Evolutionary conservation across 2,113 vertebrate genomes (phyloP).

Genomic region (Dasyurus viverrinus): DNA sequence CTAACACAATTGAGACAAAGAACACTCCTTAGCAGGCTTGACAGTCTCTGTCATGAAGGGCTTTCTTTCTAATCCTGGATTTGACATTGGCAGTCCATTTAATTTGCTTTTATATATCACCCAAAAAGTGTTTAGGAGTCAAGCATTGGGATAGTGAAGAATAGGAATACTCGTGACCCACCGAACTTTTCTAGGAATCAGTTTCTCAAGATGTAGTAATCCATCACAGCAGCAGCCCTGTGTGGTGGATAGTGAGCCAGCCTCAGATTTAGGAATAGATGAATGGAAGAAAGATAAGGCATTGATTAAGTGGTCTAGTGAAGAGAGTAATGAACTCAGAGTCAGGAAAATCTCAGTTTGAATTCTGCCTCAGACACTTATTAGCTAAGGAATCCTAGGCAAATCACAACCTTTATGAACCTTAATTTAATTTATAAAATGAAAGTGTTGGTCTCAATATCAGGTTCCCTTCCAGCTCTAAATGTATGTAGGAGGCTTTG

Average conservation of each 20-base stretch:
- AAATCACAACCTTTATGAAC: neutral
- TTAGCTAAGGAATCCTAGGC: neutral
- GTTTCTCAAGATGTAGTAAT: neutral
- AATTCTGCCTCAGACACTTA: neutral
- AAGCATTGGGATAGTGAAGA: neutral
- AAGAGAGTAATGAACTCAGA: neutral
- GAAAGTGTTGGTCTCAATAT: neutral
- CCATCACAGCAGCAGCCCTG: neutral
- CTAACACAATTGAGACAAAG: neutral
- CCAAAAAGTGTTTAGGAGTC: neutral
- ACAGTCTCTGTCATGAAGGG: neutral
- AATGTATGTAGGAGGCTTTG: neutral
- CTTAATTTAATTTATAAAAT: neutral
- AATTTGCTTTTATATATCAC: neutral
- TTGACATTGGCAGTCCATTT: neutral
- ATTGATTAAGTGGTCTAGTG: neutral
- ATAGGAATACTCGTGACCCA: constrained; percentile 1
- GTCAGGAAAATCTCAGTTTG: neutral
- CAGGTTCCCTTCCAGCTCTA: neutral
- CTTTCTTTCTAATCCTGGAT: neutral
- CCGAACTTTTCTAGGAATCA: neutral
- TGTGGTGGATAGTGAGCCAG: neutral
- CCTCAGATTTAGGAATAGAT: neutral
- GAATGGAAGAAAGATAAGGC: neutral
- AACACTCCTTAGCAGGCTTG: neutral